Percentiles rank a stretch among this genome's conserved stretches.
Evolutionary conservation across 2,797 vertebrate species (phyloP).

Genomic region (Euthynnus affinis): DNA sequence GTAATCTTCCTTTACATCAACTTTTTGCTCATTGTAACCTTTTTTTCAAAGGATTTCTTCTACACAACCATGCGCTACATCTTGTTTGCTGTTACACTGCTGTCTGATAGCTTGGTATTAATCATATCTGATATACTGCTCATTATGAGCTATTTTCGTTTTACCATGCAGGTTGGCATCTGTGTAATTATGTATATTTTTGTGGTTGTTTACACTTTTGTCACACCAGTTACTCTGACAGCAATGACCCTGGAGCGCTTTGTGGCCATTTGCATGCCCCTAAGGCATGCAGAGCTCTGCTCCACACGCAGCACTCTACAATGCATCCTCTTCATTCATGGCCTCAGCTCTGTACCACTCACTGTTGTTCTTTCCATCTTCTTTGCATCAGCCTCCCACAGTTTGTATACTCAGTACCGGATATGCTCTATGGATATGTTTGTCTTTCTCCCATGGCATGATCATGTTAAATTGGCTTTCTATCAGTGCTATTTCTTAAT

Average conservation of each 20-base stretch:
- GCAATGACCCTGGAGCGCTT: constrained; percentile 80
- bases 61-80: constrained; percentile 73
- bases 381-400: neutral
- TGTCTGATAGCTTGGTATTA: constrained; percentile 68
- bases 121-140: constrained; percentile 53
- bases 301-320: constrained; percentile 20
- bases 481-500: constrained; percentile 62
- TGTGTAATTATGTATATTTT: constrained; percentile 45
- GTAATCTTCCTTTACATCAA: constrained; percentile 73
- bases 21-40: constrained; percentile 60
- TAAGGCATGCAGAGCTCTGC: constrained; percentile 70
- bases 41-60: constrained; percentile 69
- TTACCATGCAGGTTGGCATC: constrained; percentile 21
- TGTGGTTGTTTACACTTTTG: neutral
- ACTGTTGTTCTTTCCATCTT: constrained; percentile 31
- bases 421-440: constrained; percentile 50
- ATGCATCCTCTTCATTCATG: constrained; percentile 60
- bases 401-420: neutral
- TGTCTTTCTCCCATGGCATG: constrained; percentile 44
- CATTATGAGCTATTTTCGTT: neutral
- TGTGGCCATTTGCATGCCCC: constrained; percentile 78
- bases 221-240: constrained; percentile 76
- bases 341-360: constrained; percentile 50
- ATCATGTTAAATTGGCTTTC: constrained; percentile 39
- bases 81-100: constrained; percentile 72